These are phyloP conservation scores for Hanleya hanleyi DNA, from an alignment of 2,888 invertebrate species.

Conservation along the genomic window DNA sequence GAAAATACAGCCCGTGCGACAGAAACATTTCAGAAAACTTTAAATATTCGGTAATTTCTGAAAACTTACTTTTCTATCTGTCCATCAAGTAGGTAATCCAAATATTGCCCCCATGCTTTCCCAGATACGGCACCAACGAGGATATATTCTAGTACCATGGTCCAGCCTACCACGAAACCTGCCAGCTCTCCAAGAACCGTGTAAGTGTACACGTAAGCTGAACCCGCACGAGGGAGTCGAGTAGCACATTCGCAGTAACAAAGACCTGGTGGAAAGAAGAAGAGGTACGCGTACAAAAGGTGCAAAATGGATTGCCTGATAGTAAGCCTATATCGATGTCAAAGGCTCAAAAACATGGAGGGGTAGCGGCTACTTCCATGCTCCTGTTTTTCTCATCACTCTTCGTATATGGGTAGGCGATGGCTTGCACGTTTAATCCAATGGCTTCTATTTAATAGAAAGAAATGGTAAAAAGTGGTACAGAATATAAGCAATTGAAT, in stretches of 20 bases:
- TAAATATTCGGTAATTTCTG: not conserved
- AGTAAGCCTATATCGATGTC: too few species aligned
- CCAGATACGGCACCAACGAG: slow-evolving; percentile 64
- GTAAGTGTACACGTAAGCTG: slow-evolving; percentile 68
- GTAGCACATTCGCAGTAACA: slow-evolving; percentile 68
- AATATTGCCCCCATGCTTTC: slow-evolving; percentile 68
- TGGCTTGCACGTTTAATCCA: too few species aligned
- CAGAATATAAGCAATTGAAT: too few species aligned
- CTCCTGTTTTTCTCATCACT: too few species aligned
- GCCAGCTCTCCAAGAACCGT: slow-evolving; percentile 67
- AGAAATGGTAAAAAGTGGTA: too few species aligned
- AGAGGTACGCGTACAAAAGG: too few species aligned
- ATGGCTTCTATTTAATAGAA: too few species aligned
- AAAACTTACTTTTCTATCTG: slow-evolving; percentile 53
- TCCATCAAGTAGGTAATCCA: slow-evolving; percentile 66
- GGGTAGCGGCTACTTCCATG: too few species aligned
- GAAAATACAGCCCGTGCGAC: not conserved
- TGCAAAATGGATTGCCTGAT: too few species aligned
- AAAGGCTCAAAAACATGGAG: too few species aligned
- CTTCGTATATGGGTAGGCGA: too few species aligned
- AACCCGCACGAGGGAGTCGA: slow-evolving; percentile 64
- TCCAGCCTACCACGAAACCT: slow-evolving; percentile 70
- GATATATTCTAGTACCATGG: slow-evolving; percentile 64
- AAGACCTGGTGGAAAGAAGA: slow-evolving; percentile 47
- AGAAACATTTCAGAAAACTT: not conserved